These are phyloP conservation scores for Patella depressa DNA, from an alignment of 2,888 invertebrate species.

Conservation along the genomic window DNA sequence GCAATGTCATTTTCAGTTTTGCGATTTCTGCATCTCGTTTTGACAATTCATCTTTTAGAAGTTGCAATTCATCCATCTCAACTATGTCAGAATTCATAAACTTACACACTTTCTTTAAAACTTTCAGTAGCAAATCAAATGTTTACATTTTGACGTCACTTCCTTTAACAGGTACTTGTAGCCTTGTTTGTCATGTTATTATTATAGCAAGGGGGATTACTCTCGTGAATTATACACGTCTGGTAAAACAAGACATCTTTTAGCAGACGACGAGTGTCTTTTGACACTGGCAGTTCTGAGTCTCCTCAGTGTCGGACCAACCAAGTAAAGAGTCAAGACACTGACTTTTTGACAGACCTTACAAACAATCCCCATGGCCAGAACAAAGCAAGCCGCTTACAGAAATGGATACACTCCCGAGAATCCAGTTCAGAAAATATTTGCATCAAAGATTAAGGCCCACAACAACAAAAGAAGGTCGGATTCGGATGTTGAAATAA, in stretches of 20 bases:
- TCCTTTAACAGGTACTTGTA: background rate
- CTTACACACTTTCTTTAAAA: background rate
- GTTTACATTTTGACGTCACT: slow-evolving; percentile 23
- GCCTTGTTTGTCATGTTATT: background rate
- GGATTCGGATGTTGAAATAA: background rate
- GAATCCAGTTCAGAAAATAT: slow-evolving; percentile 14
- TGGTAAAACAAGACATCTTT: background rate
- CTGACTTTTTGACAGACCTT: too few species aligned
- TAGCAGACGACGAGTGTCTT: slow-evolving; percentile 15
- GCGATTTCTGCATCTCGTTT: slow-evolving; percentile 38
- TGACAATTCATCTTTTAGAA: slow-evolving; percentile 30
- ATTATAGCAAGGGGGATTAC: too few species aligned
- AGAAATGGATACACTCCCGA: background rate
- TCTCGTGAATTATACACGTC: too few species aligned
- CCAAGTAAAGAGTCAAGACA: too few species aligned
- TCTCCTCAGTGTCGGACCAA: too few species aligned
- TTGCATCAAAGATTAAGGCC: slow-evolving; percentile 18
- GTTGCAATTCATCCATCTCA: slow-evolving; percentile 21
- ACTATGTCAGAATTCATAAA: background rate
- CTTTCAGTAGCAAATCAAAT: slow-evolving; percentile 16
- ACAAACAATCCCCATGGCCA: slow-evolving; percentile 17
- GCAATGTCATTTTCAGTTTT: slow-evolving; percentile 31
- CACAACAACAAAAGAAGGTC: background rate
- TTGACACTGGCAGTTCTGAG: too few species aligned
- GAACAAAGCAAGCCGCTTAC: slow-evolving; percentile 28